Evolutionary conservation across 2,113 vertebrate species (phyloP).

Genomic region (Stercorarius parasiticus): DNA sequence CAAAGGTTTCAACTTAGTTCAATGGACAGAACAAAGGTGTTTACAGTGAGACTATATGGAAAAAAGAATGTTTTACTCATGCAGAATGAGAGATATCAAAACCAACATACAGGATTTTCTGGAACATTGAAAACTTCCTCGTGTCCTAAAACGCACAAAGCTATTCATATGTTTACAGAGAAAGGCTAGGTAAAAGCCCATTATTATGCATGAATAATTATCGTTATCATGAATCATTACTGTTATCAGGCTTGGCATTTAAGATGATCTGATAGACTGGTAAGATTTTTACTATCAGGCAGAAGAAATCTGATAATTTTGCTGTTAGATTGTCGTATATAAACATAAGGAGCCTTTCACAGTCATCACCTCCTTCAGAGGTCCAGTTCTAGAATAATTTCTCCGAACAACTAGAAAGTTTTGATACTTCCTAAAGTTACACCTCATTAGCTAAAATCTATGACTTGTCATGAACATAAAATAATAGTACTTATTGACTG

Average conservation of each 20-base stretch:
- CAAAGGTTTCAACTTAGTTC: background rate
- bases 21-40: background rate
- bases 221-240: background rate
- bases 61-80: background rate
- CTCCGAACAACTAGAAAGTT: background rate
- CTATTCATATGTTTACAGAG: background rate
- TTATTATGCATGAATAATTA: background rate
- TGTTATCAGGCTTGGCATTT: background rate
- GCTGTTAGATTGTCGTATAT: background rate
- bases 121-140: background rate
- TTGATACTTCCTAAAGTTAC: background rate
- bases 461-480: background rate
- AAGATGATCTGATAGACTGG: background rate
- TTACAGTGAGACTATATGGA: background rate
- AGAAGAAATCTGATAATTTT: background rate
- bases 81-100: background rate
- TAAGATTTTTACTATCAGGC: background rate
- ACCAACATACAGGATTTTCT: background rate
- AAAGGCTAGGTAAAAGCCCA: background rate
- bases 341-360: background rate
- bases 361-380: background rate
- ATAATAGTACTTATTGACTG: background rate
- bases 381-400: background rate
- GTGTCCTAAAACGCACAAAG: background rate
- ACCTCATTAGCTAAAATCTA: background rate